phyloP scores from a whole-genome alignment of 2,113 vertebrate species.

The Columbina picui region DNA sequence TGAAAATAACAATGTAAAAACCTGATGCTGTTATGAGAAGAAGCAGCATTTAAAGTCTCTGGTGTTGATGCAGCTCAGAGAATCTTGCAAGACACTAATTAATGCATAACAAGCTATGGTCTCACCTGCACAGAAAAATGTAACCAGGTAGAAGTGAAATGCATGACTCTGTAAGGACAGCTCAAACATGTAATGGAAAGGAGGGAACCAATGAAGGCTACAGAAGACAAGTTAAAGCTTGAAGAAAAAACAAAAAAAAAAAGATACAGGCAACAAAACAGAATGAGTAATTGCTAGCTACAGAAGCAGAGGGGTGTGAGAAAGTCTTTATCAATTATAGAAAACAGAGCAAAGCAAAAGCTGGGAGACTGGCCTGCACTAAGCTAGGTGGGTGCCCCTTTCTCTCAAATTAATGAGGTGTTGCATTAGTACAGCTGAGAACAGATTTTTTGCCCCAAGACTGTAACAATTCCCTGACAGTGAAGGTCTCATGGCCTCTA shows the following conservation, averaged over 20 bases:
- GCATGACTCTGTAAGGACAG: not conserved
- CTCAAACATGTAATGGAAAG: not conserved
- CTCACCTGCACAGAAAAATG: slow-evolving; percentile 16
- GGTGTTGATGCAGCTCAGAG: not conserved
- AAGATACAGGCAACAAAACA: slow-evolving; percentile 22
- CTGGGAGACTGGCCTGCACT: not conserved
- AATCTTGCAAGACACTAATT: slow-evolving; percentile 20
- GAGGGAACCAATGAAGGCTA: not conserved
- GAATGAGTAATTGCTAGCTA: slow-evolving; percentile 41
- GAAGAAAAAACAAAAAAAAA: not conserved
- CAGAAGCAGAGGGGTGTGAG: not conserved
- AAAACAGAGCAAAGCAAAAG: not conserved
- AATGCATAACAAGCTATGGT: not conserved
- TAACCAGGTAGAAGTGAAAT: slow-evolving; percentile 26
- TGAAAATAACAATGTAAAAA: not conserved
- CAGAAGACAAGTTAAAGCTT: not conserved
- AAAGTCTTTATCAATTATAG: slow-evolving; percentile 29
- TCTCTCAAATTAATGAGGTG: not conserved
- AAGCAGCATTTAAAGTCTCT: not conserved
- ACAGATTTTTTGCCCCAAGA: not conserved
- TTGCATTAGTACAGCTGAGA: not conserved
- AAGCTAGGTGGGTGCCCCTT: not conserved
- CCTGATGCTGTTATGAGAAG: not conserved
- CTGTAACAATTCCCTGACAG: not conserved
- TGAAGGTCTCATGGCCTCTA: not conserved